Evolutionary conservation across 2,113 vertebrate genomes (phyloP).

Genomic region (Mastomys coucha): DNA sequence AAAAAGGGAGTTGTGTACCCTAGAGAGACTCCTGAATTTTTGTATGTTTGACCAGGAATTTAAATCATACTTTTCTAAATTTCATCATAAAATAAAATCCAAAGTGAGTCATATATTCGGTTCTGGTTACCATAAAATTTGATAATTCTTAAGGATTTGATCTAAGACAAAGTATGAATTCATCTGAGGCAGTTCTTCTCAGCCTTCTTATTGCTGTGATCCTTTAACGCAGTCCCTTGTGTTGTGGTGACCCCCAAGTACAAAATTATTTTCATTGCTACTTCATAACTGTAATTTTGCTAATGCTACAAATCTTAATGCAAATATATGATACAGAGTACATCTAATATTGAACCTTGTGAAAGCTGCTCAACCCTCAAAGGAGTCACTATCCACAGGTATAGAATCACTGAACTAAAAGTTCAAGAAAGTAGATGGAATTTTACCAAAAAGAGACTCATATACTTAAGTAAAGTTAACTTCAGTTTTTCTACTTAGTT

Average conservation of each 20-base stretch:
- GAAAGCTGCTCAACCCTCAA: no score
- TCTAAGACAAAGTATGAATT: not conserved
- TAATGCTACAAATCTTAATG: not conserved
- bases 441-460: not conserved
- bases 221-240: not conserved
- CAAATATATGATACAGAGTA: not conserved
- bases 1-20: not conserved
- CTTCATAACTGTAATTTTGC: not conserved
- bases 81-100: not conserved
- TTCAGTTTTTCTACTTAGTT: slow-evolving; percentile 18
- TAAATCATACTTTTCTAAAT: not conserved
- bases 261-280: not conserved
- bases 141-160: not conserved
- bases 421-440: not conserved
- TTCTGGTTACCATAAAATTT: not conserved
- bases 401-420: not conserved
- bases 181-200: not conserved
- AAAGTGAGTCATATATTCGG: slow-evolving; percentile 8
- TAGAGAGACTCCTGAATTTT: not conserved
- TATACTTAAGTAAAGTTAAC: slow-evolving; percentile 22
- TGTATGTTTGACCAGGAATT: not conserved
- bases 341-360: not conserved
- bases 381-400: not conserved
- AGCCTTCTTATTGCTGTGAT: not conserved
- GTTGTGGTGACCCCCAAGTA: not conserved